Base-by-base conservation (phyloP, 2,113 vertebrate genomes). In the Microcebus tavaratra region DNA sequence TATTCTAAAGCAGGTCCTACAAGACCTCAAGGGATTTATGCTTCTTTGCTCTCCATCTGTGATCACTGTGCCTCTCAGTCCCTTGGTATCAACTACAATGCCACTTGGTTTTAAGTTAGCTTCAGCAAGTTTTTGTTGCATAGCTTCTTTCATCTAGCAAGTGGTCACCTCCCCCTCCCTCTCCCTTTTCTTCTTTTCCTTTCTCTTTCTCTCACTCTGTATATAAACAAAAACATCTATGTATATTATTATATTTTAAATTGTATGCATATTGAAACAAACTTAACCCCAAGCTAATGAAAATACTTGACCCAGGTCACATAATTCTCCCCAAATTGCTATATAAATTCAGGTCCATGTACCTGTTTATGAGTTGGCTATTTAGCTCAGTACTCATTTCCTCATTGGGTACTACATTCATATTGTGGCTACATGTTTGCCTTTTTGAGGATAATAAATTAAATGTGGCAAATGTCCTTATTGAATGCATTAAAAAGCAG, bases 91-190 rank as follows among this genome's bases (percentile, higher is more conserved):
- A 92, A 86, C 34, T 34, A 15, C 50, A 53, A 34, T 48, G 48
- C 20, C 68, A 89, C 67, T 96, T 91, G 18, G 29, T 79, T 82
- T 96, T 48, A 91, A 94, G 90, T 73, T 67, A 65, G 29, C 80
- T 93, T 96, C 95, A 94, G 96, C 78, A 90, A 80, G 61, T 83
- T 76, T 83, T 84, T 93, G 45, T 68, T 45, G 34, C 23, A 63
- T 8, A 18, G 6, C 11, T 92, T 78, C 12, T 89, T 70, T 80
- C 45, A 23, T 6, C 25, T 63, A 57, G 57, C 5, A 94, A 53
- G 25, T 8, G 6, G 86, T 48, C 42, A 21, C 45, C 34, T 91
- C 25, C 8, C 5, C 15, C 55, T 68, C 1, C 3, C 29, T 57
- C 31, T 53, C 0, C 8, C n/a, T 75, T 27, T 21, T 15, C 53